Base-by-base conservation (phyloP, 1,140 invertebrate species). In the Babylonia areolata region DNA sequence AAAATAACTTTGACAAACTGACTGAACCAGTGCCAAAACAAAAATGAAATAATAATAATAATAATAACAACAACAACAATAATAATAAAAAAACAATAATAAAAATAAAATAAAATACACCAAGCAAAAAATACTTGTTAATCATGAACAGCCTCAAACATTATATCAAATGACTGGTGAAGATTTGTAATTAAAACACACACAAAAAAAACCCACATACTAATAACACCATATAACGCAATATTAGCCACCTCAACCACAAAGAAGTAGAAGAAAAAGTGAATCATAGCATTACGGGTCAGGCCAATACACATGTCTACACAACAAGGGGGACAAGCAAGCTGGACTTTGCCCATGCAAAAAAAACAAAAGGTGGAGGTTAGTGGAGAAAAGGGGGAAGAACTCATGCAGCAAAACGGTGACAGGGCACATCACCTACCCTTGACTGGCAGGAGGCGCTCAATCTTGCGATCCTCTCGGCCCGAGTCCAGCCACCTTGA, bases 401-500 rank as follows among this genome's bases (percentile, higher is more conserved):
- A 77, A 77, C 75, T 77, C 75, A 77, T 77, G 75, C 75, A 77
- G 75, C 75, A 39, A 40, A n/a, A 77, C 28, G 75, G 15, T 77
- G 75, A 77, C 35, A 73, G 71, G 31, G 71, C 31, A 33, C n/a
- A 42, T 89, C 89, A 92, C 91, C 90, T 93, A 93, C 92, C 92
- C 89, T 91, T 91, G 69, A 93, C 91, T 84, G 85, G 85, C 42
- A 93, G 87, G 28, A 87, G 85, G 78, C 92, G 83, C 69, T 93
- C 91, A 42, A 94, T 92, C 58, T 90, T 90, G 80, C 91, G 78
- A 80, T 94, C 94, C 81, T 94, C 93, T 81, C 92, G 87, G 39
- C 91, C 89, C 12, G 89, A 91, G 79, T 94, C 93, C 37, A 94
- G 79, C 94, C 94, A 94, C 81, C 93, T 91, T 87, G 11, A 87